Evolutionary conservation across 2,888 invertebrate genomes (phyloP), one percentile per base, ranked within the genome.

Genomic region (Acrobeloides nanus): DNA sequence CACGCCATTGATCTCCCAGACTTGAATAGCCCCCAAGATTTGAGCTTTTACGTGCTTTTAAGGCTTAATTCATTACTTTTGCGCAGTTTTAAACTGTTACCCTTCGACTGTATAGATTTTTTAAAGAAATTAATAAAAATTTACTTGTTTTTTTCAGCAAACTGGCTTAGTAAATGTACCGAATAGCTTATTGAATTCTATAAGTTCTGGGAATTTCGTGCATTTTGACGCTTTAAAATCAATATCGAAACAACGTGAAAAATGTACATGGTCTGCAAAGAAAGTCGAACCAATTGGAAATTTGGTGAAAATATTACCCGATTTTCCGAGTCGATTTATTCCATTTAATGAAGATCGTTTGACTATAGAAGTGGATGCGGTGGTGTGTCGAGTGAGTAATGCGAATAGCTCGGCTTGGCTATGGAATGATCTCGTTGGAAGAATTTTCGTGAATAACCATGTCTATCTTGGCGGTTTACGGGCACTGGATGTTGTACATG

Each of bases 401-500:
- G 43, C 49, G 4, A 41, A 41, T 35, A 46, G 53, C 26, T 44
- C 51, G 21, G 59, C 57, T 4, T 66, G 64, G 64, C 46, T 62
- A 21, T 66, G 66, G 66, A 62, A 66, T 43, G 66, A 66, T 48
- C 45, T 56, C 10, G 53, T 66, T 38, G 66, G 66, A 33, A n/a
- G 27, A 41, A 33, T 38, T 33, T 38, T 38, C 35, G 38, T 45
- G 5, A 48, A 49, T n/a, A 47, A 33, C 23, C 46, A 50, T 12
- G 50, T 38, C 18, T 50, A 38, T 26, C 25, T 34, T 10, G 20
- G 31, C 3, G 39, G 38, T 17, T 35, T 50, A 33, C 40, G 39
- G 39, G 47, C 56, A 3, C 47, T 60, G 44, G 48, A 33, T 7
- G 43, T 46, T 31, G 58, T 62, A 20, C 47, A 50, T 32, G 38